Evolutionary conservation across 1,140 invertebrate species (phyloP).

Genomic region (Dendroctonus ponderosae): DNA sequence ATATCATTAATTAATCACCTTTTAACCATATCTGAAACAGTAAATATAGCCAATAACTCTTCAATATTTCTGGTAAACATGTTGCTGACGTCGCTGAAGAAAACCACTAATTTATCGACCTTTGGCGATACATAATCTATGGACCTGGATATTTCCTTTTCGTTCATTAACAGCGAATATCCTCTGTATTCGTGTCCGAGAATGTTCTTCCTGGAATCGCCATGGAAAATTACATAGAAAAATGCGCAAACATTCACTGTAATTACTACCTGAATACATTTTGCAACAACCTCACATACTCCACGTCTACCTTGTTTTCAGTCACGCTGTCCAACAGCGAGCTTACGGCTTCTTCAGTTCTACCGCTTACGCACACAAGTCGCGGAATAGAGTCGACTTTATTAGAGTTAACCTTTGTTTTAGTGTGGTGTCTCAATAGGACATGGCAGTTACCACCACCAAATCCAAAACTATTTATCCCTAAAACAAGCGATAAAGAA

Average conservation of each 20-base stretch:
- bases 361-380: constrained; percentile 63
- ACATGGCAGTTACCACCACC: constrained; percentile 67
- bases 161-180: constrained; percentile 54
- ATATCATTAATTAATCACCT: too few species aligned
- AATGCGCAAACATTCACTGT: too few species aligned
- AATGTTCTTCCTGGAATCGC: constrained; percentile 53
- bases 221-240: constrained; percentile 52
- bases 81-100: too few species aligned
- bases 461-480: constrained; percentile 64
- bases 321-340: constrained; percentile 65
- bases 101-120: too few species aligned
- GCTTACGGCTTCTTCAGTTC: constrained; percentile 67
- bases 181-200: constrained; percentile 59
- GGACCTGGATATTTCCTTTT: constrained; percentile 43
- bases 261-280: constrained; percentile 44
- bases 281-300: constrained; percentile 58
- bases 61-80: too few species aligned
- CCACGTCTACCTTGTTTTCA: constrained; percentile 56
- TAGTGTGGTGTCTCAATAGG: constrained; percentile 59
- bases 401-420: constrained; percentile 53
- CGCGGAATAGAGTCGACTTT: constrained; percentile 56
- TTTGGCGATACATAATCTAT: neutral
- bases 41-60: too few species aligned
- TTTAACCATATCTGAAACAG: too few species aligned
- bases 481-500: constrained; percentile 31